Conservation (phyloP, 2,888 invertebrate species). For the Drosophila paramelanica region DNA sequence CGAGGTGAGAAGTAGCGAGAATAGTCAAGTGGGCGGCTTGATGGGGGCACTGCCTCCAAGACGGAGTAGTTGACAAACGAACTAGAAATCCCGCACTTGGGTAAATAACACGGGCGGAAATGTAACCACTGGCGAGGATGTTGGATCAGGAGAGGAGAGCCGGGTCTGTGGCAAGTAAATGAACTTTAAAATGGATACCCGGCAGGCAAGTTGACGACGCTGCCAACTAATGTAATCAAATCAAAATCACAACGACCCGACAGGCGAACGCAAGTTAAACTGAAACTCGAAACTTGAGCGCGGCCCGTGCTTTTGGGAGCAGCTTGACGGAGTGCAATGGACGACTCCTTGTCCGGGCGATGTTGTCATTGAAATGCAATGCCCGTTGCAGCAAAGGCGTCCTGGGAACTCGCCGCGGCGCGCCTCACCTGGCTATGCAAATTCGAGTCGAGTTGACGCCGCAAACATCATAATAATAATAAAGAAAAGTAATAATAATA, state of each 20-base stretch:
- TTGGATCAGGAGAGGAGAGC: not conserved
- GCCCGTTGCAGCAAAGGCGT: conserved; percentile 38
- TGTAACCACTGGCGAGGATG: conserved; percentile 50
- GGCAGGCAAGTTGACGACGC: conserved; percentile 13
- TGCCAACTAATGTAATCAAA: conserved; percentile 77
- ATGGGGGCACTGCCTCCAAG: not conserved
- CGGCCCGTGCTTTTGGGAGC: no score
- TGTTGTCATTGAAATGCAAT: conserved; percentile 77
- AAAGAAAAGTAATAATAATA: conserved; percentile 50
- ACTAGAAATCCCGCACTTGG: conserved; percentile 76
- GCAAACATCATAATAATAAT: conserved; percentile 44
- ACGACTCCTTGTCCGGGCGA: conserved; percentile 36
- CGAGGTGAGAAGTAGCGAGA: not conserved
- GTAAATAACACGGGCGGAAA: conserved; percentile 74
- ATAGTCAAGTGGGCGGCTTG: conserved; percentile 8
- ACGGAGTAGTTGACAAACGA: conserved; percentile 62
- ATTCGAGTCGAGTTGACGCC: conserved; percentile 37
- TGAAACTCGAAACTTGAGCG: conserved; percentile 15
- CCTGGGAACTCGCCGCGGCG: conserved; percentile 42
- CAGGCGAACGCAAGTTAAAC: conserved; percentile 56
- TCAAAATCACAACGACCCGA: conserved; percentile 70
- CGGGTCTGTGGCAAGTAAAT: conserved; percentile 61
- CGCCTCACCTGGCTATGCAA: conserved; percentile 63
- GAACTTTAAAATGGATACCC: conserved; percentile 73
- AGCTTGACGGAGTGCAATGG: conserved; percentile 50